Percentiles rank a stretch among this genome's conserved stretches.
phyloP scores from a whole-genome alignment of 2,113 vertebrate genomes.

The Mobula birostris region DNA sequence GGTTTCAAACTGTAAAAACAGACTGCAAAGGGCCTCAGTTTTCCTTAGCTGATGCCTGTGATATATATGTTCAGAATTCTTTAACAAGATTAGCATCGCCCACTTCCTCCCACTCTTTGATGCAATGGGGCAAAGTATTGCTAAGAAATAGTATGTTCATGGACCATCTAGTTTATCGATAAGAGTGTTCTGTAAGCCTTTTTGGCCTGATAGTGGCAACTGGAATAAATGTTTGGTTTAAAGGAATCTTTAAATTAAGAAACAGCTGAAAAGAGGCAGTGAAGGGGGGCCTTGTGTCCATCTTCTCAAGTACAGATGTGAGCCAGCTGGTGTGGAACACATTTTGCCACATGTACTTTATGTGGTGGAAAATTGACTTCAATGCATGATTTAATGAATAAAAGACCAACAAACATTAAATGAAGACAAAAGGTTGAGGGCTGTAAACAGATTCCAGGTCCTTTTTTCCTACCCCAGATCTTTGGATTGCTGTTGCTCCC shows the following conservation, averaged over 20 bases:
- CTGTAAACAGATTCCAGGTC: not conserved
- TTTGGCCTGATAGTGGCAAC: not conserved
- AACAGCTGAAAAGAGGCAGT: not conserved
- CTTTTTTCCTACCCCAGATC: not conserved
- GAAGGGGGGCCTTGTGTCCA: not conserved
- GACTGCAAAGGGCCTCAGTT: not conserved
- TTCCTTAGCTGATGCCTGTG: not conserved
- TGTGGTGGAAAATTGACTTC: not conserved
- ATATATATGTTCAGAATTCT: not conserved
- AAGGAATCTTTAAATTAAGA: not conserved
- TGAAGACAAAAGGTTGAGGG: not conserved
- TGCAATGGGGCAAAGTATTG: not conserved
- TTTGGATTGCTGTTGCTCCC: not conserved
- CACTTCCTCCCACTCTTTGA: not conserved
- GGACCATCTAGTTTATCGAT: not conserved
- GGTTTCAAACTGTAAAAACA: not conserved
- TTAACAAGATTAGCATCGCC: not conserved
- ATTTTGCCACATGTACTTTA: not conserved
- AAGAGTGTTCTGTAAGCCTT: not conserved
- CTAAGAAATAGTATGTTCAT: not conserved
- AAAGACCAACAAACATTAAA: not conserved
- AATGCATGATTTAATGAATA: not conserved
- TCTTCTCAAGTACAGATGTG: not conserved
- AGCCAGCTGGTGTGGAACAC: not conserved
- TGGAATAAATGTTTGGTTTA: not conserved